Conservation (phyloP, 2,113 vertebrate genomes). For the Cyphomyrus discorhynchus region DNA sequence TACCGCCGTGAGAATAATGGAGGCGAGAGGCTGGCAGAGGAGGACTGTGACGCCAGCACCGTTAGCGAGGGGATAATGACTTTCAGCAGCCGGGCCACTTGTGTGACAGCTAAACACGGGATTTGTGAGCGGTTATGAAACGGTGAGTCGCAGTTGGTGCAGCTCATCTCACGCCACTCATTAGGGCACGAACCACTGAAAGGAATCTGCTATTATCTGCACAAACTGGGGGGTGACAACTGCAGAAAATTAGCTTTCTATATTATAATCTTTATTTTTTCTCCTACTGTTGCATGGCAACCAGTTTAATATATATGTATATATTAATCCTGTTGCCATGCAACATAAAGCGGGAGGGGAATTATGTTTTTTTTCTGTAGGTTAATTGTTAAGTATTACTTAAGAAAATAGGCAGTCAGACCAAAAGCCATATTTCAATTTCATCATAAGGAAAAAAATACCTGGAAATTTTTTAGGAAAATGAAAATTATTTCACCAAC, state of each 20-base stretch:
- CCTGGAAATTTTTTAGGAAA: neutral
- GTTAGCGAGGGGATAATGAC: neutral
- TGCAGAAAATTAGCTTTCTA: slow-evolving; percentile 4
- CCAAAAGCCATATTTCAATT: neutral
- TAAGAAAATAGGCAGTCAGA: neutral
- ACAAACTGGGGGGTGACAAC: neutral
- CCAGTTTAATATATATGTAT: slow-evolving; percentile 9
- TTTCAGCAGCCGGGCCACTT: slow-evolving; percentile 3
- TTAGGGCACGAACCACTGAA: neutral
- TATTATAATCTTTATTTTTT: neutral
- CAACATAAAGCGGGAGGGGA: neutral
- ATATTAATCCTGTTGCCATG: neutral
- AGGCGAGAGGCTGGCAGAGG: neutral
- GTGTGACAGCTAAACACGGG: neutral
- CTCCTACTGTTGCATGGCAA: neutral
- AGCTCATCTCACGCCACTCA: neutral
- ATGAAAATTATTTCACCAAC: neutral
- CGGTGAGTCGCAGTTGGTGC: neutral
- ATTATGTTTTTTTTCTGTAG: neutral
- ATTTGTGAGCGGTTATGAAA: neutral
- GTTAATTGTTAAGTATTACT: neutral
- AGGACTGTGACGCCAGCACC: neutral
- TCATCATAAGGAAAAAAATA: neutral
- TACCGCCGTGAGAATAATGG: neutral
- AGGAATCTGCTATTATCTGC: neutral